Conservation (phyloP, 2,888 invertebrate genomes). For the Lycia hirtaria region DNA sequence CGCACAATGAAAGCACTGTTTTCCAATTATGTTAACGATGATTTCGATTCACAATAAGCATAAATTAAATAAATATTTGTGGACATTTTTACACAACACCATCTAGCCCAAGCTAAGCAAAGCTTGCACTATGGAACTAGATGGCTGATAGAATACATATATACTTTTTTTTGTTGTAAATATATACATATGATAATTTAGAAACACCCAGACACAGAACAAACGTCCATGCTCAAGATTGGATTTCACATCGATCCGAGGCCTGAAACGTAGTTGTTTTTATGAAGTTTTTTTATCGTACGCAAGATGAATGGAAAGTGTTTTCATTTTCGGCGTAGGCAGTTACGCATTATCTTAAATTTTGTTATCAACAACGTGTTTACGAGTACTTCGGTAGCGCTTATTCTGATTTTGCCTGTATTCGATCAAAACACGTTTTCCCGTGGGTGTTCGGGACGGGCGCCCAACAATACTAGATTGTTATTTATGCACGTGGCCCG, state of each 20-base stretch:
- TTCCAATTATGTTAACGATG: too few relatives aligned
- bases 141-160: too few relatives aligned
- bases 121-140: too few relatives aligned
- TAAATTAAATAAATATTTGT: too few relatives aligned
- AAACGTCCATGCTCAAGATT: too few relatives aligned
- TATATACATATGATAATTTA: too few relatives aligned
- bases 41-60: too few relatives aligned
- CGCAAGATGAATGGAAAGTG: conserved; percentile 4
- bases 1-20: too few relatives aligned
- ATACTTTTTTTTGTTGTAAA: too few relatives aligned
- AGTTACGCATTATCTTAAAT: conserved; percentile 7
- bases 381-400: conserved; percentile 27
- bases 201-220: too few relatives aligned
- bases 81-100: too few relatives aligned
- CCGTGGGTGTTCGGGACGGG: conserved; percentile 44
- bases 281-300: conserved; percentile 1
- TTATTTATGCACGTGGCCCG: conserved; percentile 51
- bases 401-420: conserved; percentile 23
- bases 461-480: conserved; percentile 50
- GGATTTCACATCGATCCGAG: background rate
- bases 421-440: conserved; percentile 47
- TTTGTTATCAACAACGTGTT: conserved; percentile 29
- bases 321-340: conserved; percentile 15
- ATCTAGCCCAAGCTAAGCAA: too few relatives aligned
- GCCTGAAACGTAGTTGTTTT: conserved; percentile 1